phyloP scores from a whole-genome alignment of 2,888 invertebrate species.

The Latheticus oryzae region DNA sequence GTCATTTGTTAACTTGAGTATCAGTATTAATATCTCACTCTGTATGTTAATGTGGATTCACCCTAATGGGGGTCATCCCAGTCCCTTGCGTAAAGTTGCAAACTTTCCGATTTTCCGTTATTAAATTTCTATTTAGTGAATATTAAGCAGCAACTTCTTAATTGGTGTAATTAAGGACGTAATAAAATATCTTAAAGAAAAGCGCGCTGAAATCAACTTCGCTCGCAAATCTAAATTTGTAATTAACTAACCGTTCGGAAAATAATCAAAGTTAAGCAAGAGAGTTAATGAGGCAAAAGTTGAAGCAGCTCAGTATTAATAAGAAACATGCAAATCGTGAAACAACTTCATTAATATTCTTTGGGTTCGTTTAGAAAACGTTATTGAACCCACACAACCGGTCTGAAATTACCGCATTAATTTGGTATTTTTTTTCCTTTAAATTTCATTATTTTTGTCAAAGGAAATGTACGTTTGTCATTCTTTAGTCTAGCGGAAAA shows the following conservation, averaged over 20 bases:
- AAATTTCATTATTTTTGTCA: too few species aligned
- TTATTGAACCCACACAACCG: constrained; percentile 35
- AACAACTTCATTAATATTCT: constrained; percentile 65
- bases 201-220: constrained; percentile 49
- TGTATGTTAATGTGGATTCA: too few species aligned
- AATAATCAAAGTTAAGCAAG: constrained; percentile 63
- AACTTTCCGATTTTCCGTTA: constrained; percentile 59
- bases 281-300: constrained; percentile 63
- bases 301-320: constrained; percentile 55
- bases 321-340: constrained; percentile 63
- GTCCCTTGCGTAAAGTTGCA: constrained; percentile 40
- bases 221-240: constrained; percentile 58
- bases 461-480: too few species aligned
- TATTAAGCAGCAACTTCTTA: constrained; percentile 51
- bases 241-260: constrained; percentile 65
- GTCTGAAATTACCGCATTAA: background rate
- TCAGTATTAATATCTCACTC: too few species aligned
- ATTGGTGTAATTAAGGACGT: constrained; percentile 58
- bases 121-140: constrained; percentile 59
- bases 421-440: too few species aligned
- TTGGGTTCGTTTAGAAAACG: constrained; percentile 55
- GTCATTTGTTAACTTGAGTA: too few species aligned
- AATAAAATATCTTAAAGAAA: constrained; percentile 61
- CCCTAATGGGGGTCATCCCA: too few species aligned
- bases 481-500: too few species aligned